phyloP scores from a whole-genome alignment of 2,888 invertebrate species.

The Tanytarsus gracilentus region DNA sequence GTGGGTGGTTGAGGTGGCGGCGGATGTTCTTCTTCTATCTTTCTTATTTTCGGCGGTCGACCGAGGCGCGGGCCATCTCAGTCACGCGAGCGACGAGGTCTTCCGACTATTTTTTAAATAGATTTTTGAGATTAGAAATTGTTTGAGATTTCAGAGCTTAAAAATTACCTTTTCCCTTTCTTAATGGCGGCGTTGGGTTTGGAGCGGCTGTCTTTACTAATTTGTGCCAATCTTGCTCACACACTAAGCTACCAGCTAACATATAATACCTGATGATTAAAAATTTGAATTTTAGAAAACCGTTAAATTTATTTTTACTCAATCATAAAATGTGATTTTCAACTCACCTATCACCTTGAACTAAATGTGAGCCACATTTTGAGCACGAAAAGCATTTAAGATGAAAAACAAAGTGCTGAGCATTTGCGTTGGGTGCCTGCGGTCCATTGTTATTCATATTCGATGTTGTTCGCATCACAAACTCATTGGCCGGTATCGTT shows the following conservation, averaged over 20 bases:
- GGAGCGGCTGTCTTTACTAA: constrained; percentile 62
- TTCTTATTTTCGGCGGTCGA: constrained; percentile 26
- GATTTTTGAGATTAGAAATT: constrained; percentile 28
- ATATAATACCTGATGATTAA: constrained; percentile 62
- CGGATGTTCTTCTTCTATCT: constrained; percentile 20
- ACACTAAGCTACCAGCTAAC: constrained; percentile 80
- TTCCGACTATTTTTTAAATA: constrained; percentile 46
- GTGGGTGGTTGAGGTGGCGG: not conserved
- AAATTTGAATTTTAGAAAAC: no score
- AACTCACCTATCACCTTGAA: constrained; percentile 76
- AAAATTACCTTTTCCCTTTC: constrained; percentile 62
- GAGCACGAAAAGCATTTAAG: constrained; percentile 93
- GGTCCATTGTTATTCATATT: constrained; percentile 41
- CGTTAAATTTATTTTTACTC: constrained; percentile 20
- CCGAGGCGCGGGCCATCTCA: constrained; percentile 49
- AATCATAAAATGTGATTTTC: constrained; percentile 19
- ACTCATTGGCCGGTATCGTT: constrained; percentile 85
- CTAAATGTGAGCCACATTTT: constrained; percentile 81
- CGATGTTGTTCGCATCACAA: constrained; percentile 66
- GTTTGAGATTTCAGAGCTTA: constrained; percentile 40
- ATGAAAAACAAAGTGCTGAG: constrained; percentile 75
- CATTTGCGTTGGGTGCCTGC: constrained; percentile 45
- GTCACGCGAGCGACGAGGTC: constrained; percentile 82
- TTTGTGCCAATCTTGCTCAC: constrained; percentile 94
- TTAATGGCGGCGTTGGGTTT: constrained; percentile 59